Conservation (phyloP, 2,113 vertebrate species). For the Oncorhynchus mykiss region DNA sequence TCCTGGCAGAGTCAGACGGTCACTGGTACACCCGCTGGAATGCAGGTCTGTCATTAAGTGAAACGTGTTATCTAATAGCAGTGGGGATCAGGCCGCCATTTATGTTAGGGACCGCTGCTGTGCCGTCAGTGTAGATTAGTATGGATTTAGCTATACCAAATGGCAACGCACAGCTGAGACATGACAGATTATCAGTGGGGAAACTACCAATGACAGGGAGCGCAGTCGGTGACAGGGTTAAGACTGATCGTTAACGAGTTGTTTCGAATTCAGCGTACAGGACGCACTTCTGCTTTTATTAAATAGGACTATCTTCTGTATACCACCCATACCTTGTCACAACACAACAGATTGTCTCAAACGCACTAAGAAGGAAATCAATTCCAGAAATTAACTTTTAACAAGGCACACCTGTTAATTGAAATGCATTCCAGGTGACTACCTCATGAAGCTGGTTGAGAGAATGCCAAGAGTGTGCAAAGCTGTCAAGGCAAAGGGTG, state of each 20-base stretch:
- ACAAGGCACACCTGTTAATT: too few relatives aligned
- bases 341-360: too few relatives aligned
- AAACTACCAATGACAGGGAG: slow-evolving; percentile 8
- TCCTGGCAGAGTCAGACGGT: not conserved
- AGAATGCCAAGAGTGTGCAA: too few relatives aligned
- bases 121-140: slow-evolving; percentile 50
- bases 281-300: not conserved
- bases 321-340: too few relatives aligned
- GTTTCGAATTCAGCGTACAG: not conserved
- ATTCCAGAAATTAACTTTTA: too few relatives aligned
- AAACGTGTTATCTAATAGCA: slow-evolving; percentile 53
- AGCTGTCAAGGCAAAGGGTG: too few relatives aligned
- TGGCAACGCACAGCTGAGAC: slow-evolving; percentile 26
- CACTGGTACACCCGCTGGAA: slow-evolving; percentile 9
- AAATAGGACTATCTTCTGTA: too few relatives aligned
- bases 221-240: slow-evolving; percentile 1
- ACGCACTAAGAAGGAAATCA: too few relatives aligned
- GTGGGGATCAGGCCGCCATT: slow-evolving; percentile 47
- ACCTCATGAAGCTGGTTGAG: too few relatives aligned
- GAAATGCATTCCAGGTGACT: too few relatives aligned
- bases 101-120: slow-evolving; percentile 42
- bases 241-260: not conserved
- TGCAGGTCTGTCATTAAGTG: slow-evolving; percentile 26
- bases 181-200: slow-evolving; percentile 38
- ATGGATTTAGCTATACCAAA: slow-evolving; percentile 29